phyloP scores from a whole-genome alignment of 2,797 vertebrate species.

The Acrossocheilus fasciatus region DNA sequence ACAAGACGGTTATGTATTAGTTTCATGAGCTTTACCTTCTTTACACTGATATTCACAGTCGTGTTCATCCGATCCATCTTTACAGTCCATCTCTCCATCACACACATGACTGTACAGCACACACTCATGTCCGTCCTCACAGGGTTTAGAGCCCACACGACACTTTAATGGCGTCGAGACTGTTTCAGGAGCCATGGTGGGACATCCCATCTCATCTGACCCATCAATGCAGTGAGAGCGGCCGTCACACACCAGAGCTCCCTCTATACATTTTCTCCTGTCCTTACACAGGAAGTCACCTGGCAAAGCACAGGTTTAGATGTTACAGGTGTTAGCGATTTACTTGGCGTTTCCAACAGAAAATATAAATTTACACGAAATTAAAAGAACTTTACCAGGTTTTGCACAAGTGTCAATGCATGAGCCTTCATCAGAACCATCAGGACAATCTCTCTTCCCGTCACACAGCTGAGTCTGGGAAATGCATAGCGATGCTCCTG shows the following conservation, averaged over 20 bases:
- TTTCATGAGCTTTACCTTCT: neutral
- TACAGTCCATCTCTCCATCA: conserved; percentile 83
- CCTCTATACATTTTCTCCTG: conserved; percentile 60
- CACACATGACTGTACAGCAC: conserved; percentile 80
- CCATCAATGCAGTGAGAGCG: conserved; percentile 50
- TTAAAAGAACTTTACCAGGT: conserved; percentile 46
- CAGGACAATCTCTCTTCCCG: conserved; percentile 81
- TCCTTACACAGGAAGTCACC: conserved; percentile 71
- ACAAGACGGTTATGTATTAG: neutral
- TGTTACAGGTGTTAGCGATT: no score
- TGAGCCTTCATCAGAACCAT: conserved; percentile 84
- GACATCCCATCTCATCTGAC: conserved; percentile 62
- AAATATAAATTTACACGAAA: no score
- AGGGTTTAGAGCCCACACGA: conserved; percentile 73
- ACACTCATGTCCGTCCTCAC: conserved; percentile 77
- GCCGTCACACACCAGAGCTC: conserved; percentile 60
- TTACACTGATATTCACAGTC: conserved; percentile 74
- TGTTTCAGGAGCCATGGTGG: neutral
- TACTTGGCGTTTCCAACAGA: no score
- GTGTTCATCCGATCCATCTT: conserved; percentile 85
- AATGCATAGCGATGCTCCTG: conserved; percentile 70
- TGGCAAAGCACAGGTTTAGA: neutral
- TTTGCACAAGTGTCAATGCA: conserved; percentile 68
- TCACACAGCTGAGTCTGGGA: conserved; percentile 77
- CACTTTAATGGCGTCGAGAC: conserved; percentile 33